Percentiles rank a stretch among this genome's conserved stretches.
Evolutionary conservation across 2,888 invertebrate species (phyloP).

Genomic region (Ariolimax columbianus): DNA sequence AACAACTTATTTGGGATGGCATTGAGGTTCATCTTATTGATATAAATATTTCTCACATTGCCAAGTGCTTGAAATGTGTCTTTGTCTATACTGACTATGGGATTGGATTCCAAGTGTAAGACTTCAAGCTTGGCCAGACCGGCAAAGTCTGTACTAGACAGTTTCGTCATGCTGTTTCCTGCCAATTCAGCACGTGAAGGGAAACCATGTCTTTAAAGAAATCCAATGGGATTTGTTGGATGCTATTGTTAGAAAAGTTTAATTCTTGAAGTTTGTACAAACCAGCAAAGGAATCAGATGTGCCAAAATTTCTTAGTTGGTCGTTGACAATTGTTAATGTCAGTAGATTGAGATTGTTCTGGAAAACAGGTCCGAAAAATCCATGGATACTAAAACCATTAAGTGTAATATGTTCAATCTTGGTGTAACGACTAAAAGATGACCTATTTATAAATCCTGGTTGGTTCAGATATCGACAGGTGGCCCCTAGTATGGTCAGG

Average conservation of each 20-base stretch:
- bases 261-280: conserved; percentile 16
- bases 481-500: background rate
- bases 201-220: conserved; percentile 12
- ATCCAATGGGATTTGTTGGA: background rate
- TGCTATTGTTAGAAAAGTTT: background rate
- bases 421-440: conserved; percentile 13
- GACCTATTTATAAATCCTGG: background rate
- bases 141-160: conserved; percentile 41
- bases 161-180: background rate
- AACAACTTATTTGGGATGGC: conserved; percentile 56
- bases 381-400: background rate
- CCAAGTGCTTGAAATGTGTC: conserved; percentile 54
- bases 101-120: conserved; percentile 54
- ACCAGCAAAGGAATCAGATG: background rate
- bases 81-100: conserved; percentile 53
- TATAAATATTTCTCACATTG: conserved; percentile 31
- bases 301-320: background rate
- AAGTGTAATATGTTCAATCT: background rate
- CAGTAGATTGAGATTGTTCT: conserved; percentile 11
- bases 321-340: conserved; percentile 17
- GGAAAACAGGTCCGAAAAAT: background rate
- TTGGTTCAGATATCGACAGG: background rate
- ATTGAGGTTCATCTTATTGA: conserved; percentile 54
- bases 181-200: background rate
- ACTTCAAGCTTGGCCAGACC: conserved; percentile 55